A percentile compares a stretch with the other conserved stretches of the same genome.
These are phyloP conservation scores for Phlogophora meticulosa DNA, from an alignment of 2,888 invertebrate genomes.

Conservation along the genomic window DNA sequence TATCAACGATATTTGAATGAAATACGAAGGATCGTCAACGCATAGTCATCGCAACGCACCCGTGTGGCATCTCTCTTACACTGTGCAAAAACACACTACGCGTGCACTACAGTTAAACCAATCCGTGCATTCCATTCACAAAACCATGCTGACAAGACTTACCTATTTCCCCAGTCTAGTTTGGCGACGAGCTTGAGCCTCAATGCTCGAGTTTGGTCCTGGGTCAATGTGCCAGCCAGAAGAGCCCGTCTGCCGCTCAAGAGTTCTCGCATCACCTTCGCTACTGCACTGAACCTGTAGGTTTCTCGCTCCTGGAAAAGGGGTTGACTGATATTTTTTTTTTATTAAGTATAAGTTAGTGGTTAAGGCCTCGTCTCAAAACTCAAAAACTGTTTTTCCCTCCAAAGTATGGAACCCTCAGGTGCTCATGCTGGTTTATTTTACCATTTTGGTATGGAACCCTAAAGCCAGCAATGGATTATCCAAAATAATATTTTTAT, in stretches of 20 bases:
- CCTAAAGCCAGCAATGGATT: too few species aligned
- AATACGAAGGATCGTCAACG: too few species aligned
- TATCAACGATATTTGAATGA: too few species aligned
- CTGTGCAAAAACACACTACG: too few species aligned
- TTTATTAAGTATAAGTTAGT: background rate
- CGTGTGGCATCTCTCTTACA: too few species aligned
- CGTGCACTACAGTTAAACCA: background rate
- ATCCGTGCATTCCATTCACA: slow-evolving; percentile 10
- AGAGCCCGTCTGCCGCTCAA: slow-evolving; percentile 96
- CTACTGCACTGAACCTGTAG: slow-evolving; percentile 96
- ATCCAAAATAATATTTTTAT: too few species aligned
- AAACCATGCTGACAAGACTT: slow-evolving; percentile 83
- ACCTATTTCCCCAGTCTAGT: slow-evolving; percentile 99
- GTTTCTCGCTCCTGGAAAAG: slow-evolving; percentile 94
- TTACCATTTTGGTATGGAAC: too few species aligned
- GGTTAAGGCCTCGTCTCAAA: too few species aligned
- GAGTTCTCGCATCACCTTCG: slow-evolving; percentile 97
- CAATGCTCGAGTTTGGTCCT: slow-evolving; percentile 97
- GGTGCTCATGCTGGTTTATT: too few species aligned
- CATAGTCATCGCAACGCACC: too few species aligned
- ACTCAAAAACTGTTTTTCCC: too few species aligned
- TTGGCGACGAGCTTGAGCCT: slow-evolving; percentile 97
- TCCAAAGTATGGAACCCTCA: too few species aligned
- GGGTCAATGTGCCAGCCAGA: slow-evolving; percentile 96
- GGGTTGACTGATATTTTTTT: background rate